These are phyloP conservation scores for Hyalella azteca DNA, from an alignment of 2,888 invertebrate genomes.

Conservation along the genomic window DNA sequence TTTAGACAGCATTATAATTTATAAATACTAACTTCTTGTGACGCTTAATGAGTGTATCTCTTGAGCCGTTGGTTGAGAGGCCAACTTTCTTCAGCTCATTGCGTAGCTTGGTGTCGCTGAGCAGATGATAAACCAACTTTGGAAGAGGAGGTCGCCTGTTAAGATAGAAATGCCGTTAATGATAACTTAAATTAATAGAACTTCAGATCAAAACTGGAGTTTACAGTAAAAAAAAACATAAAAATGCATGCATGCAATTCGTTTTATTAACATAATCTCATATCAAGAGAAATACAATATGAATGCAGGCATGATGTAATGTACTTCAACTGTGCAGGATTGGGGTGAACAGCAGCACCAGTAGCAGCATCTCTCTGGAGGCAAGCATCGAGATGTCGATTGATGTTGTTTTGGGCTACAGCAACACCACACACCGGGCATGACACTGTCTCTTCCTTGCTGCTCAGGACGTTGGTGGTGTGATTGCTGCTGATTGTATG, in stretches of 20 bases:
- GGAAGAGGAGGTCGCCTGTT: slow-evolving; percentile 64
- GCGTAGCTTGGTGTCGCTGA: slow-evolving; percentile 65
- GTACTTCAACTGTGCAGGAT: background rate
- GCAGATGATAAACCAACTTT: slow-evolving; percentile 66
- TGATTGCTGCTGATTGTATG: no score
- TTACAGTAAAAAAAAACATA: background rate
- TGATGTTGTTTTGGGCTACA: slow-evolving; percentile 64
- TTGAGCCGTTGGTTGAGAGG: slow-evolving; percentile 65
- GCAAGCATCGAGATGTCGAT: slow-evolving; percentile 67
- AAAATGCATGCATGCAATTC: background rate
- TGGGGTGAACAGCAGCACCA: slow-evolving; percentile 59
- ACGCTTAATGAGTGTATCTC: slow-evolving; percentile 63
- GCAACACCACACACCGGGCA: slow-evolving; percentile 67
- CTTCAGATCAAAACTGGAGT: background rate
- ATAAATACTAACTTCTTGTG: slow-evolving; percentile 61
- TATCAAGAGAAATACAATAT: background rate
- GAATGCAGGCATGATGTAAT: background rate
- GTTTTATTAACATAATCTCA: background rate
- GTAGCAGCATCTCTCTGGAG: slow-evolving; percentile 60
- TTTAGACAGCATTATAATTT: background rate
- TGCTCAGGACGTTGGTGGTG: background rate
- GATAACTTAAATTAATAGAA: background rate
- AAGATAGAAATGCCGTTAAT: background rate
- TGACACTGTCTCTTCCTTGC: slow-evolving; percentile 60
- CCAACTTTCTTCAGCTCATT: slow-evolving; percentile 66